Base-by-base conservation (phyloP, 2,797 vertebrate genomes). In the Onychomys leucogaster region DNA sequence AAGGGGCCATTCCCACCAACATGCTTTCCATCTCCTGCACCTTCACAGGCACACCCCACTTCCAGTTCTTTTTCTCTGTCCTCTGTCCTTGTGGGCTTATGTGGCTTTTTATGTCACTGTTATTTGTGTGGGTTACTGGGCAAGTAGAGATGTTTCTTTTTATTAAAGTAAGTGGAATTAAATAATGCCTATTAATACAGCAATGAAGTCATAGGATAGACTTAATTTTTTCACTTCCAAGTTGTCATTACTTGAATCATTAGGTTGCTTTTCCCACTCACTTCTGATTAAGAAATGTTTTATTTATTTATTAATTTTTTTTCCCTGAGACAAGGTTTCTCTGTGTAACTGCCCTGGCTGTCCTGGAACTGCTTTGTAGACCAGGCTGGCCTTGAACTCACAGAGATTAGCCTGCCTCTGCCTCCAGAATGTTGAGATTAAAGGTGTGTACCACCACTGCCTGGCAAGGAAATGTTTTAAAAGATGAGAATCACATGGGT, bases 111-210 rank as follows among this genome's bases (percentile, higher is more conserved):
- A 90, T 65, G 46, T 52, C 6, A 43, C 32, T 84, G 19, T 75
- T 94, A 92, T 27, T 94, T 81, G 27, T 65, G 75, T 85, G 55
- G 7, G 52, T 55, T 94, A 57, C 41, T 73, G 37, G 27, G 80
- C 82, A 80, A 61, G 25, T 59, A 83, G 37, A 16, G 10, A 17
- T 92, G 27, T 75, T 69, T n/a, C 77, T 0, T 93, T 95, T 94
- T 73, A 32, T 87, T 76, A 65, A 92, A 92, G 27, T 75, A 34
- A 77, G 37, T 81, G 52, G 65, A 92, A 90, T 85, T 95, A 82
- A 61, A 82, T 41, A 82, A 61, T 41, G 80, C 7, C n/a, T 61
- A 37, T 29, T 46, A 34, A 55, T 81, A 29, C 17, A 19, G 76
- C 23, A 65, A 0, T 49, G n/a, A 46, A 75, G 41, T 12, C 49